These are phyloP conservation scores for Ephydatia muelleri DNA, from an alignment of 37 sponge, comb jelly and placozoan species.

Conservation along the genomic window DNA sequence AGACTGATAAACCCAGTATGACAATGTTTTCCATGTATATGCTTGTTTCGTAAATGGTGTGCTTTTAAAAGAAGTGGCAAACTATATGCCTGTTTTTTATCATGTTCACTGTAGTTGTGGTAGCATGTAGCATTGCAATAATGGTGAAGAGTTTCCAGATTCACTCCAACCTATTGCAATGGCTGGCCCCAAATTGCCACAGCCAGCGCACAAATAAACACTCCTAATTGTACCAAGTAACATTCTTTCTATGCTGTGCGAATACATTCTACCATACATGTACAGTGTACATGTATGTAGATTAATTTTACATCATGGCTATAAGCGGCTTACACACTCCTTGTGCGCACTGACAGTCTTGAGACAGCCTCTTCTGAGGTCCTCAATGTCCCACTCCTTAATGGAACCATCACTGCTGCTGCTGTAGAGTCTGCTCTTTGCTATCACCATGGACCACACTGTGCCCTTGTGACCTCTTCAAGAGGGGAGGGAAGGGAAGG, in stretches of 20 bases:
- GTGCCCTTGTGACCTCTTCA: slow-evolving; percentile 82
- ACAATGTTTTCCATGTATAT: too few species aligned
- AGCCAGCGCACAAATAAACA: too few species aligned
- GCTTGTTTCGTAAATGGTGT: too few species aligned
- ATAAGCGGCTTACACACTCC: slow-evolving; percentile 63
- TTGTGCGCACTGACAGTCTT: slow-evolving; percentile 81
- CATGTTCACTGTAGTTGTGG: neutral
- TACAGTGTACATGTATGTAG: too few species aligned
- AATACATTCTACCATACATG: too few species aligned
- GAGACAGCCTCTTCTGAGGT: slow-evolving; percentile 81
- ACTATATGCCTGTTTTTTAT: too few species aligned
- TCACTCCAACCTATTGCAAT: too few species aligned
- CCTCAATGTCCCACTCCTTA: slow-evolving; percentile 83
- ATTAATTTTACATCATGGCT: neutral
- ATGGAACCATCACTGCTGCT: slow-evolving; percentile 88
- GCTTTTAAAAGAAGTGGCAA: too few species aligned
- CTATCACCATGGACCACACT: slow-evolving; percentile 71
- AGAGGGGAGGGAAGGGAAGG: neutral
- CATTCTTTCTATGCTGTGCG: too few species aligned
- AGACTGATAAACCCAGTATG: too few species aligned
- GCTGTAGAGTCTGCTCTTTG: slow-evolving; percentile 66
- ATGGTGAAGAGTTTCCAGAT: neutral
- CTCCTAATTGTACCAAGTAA: too few species aligned
- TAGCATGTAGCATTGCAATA: neutral
- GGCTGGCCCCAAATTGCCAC: too few species aligned